Percentiles rank a stretch among this genome's conserved stretches.
These are phyloP conservation scores for Trichopria drosophilae DNA, from an alignment of 2,888 invertebrate species.

Conservation along the genomic window DNA sequence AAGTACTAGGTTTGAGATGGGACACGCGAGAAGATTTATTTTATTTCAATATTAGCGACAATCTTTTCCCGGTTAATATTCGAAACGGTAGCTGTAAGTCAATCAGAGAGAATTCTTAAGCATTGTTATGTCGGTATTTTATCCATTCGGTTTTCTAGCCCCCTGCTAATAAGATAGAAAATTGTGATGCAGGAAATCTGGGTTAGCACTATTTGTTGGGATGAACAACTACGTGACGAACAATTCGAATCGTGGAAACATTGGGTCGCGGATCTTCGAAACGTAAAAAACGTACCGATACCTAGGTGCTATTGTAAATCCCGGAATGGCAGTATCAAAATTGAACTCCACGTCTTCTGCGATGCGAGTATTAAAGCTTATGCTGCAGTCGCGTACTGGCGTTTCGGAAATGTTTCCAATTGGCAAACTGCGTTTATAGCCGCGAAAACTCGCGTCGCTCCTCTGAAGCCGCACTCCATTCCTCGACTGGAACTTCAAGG, in stretches of 20 bases:
- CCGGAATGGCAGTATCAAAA: constrained; percentile 20
- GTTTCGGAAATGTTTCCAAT: background rate
- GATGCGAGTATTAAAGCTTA: too few relatives aligned
- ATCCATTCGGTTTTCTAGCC: constrained; percentile 39
- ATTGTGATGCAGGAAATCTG: constrained; percentile 36
- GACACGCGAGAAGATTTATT: constrained; percentile 28
- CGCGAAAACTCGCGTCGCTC: constrained; percentile 8
- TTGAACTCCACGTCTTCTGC: constrained; percentile 25
- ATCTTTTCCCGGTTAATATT: too few relatives aligned
- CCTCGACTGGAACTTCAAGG: constrained; percentile 14
- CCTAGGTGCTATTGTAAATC: constrained; percentile 34
- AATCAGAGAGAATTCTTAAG: constrained; percentile 34
- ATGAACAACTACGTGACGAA: constrained; percentile 22
- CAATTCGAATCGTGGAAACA: constrained; percentile 20
- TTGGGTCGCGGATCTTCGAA: constrained; percentile 30
- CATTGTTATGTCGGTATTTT: constrained; percentile 38
- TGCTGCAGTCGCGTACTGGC: constrained; percentile 22
- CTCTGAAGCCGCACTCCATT: constrained; percentile 4
- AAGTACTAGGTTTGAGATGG: constrained; percentile 35
- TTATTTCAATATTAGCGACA: constrained; percentile 26
- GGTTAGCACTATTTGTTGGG: constrained; percentile 28
- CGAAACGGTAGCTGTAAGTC: constrained; percentile 19
- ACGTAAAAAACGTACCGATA: constrained; percentile 5
- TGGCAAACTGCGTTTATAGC: background rate
- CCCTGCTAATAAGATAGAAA: constrained; percentile 30